Evolutionary conservation across 2,797 vertebrate genomes (phyloP).

Genomic region (Enteromius viviparus): DNA sequence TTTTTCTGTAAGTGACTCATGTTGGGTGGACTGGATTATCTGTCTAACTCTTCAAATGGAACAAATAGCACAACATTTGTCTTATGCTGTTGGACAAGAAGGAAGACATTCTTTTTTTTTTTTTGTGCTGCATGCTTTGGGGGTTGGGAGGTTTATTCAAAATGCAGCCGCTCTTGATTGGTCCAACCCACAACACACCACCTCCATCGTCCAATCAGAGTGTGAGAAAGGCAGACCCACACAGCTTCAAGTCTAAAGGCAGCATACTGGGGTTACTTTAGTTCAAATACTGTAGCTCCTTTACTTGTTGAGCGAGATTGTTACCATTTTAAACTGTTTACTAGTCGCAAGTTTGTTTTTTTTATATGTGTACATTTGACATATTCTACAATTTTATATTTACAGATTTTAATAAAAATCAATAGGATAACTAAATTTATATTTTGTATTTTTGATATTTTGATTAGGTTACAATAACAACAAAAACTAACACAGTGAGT

Average conservation of each 20-base stretch:
- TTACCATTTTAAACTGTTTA: neutral
- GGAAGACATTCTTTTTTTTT: constrained; percentile 5
- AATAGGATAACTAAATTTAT: too few species aligned
- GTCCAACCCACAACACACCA: constrained; percentile 80
- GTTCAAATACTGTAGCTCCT: constrained; percentile 66
- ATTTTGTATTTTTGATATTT: too few species aligned
- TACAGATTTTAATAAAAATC: too few species aligned
- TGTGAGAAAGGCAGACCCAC: neutral
- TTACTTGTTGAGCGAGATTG: neutral
- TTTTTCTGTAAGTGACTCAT: neutral
- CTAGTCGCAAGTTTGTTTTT: neutral
- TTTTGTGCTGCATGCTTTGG: constrained; percentile 23
- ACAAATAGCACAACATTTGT: neutral
- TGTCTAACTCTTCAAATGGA: neutral
- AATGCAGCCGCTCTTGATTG: constrained; percentile 61
- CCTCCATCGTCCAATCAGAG: constrained; percentile 69
- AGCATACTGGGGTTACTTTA: constrained; percentile 72
- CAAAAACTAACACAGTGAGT: too few species aligned
- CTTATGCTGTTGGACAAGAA: neutral
- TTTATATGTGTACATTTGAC: neutral
- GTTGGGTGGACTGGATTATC: neutral
- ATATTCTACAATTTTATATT: neutral
- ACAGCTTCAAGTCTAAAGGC: constrained; percentile 29
- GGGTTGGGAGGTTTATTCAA: constrained; percentile 46
- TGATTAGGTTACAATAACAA: too few species aligned